Evolutionary conservation across 2,888 invertebrate genomes (phyloP).

Genomic region (Seira musarum): DNA sequence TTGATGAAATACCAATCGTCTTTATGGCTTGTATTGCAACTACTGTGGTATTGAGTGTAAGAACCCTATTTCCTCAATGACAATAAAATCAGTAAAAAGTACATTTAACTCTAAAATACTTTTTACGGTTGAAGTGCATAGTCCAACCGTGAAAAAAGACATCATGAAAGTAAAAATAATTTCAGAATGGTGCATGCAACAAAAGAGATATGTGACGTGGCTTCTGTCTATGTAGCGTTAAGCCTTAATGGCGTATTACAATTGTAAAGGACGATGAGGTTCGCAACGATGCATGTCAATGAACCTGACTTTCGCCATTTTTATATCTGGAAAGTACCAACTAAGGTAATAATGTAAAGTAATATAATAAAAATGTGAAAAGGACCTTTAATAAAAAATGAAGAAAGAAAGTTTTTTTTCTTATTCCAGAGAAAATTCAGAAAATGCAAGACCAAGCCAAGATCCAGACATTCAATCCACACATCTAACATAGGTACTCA

Average conservation of each 20-base stretch:
- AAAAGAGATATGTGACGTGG: too few relatives aligned
- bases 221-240: background rate
- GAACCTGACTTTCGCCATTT: slow-evolving; percentile 38
- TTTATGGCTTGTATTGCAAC: too few relatives aligned
- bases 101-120: background rate
- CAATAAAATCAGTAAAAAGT: too few relatives aligned
- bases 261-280: slow-evolving; percentile 43
- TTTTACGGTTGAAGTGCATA: too few relatives aligned
- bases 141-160: background rate
- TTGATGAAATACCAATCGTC: slow-evolving; percentile 57
- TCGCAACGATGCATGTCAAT: slow-evolving; percentile 51
- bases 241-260: slow-evolving; percentile 31
- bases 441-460: background rate
- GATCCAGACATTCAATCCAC: too few relatives aligned
- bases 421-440: background rate
- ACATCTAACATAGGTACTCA: too few relatives aligned
- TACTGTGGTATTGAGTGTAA: too few relatives aligned
- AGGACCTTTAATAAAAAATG: slow-evolving; percentile 1
- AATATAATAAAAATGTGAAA: slow-evolving; percentile 41
- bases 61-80: too few relatives aligned
- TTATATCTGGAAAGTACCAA: background rate
- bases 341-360: slow-evolving; percentile 29
- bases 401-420: slow-evolving; percentile 22
- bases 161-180: too few relatives aligned
- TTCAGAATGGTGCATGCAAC: too few relatives aligned